Evolutionary conservation across 1,140 invertebrate genomes (phyloP).

Genomic region (Meteorus sp.): DNA sequence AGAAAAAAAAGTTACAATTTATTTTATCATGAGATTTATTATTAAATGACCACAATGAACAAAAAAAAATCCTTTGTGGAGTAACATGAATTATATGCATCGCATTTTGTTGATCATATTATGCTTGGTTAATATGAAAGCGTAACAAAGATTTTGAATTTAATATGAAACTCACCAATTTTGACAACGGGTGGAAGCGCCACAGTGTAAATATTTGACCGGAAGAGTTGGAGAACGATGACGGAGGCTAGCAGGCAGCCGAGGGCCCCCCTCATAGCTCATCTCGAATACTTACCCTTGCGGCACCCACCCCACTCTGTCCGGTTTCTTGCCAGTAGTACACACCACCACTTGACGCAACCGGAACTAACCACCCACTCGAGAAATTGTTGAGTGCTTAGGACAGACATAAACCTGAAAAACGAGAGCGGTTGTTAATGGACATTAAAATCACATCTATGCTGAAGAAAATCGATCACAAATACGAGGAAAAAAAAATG

Average conservation of each 20-base stretch:
- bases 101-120: neutral
- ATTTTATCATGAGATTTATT: no score
- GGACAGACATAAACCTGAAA: constrained; percentile 13
- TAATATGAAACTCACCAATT: constrained; percentile 48
- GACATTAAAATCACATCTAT: constrained; percentile 1
- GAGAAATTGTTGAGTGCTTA: constrained; percentile 12
- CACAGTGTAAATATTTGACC: constrained; percentile 42
- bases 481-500: no score
- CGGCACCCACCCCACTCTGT: no score
- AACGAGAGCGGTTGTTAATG: neutral
- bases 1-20: no score
- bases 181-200: constrained; percentile 54
- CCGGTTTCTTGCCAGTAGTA: constrained; percentile 20
- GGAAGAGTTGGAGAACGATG: constrained; percentile 49
- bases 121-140: neutral
- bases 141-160: neutral
- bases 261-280: constrained; percentile 58
- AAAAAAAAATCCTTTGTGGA: no score
- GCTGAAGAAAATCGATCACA: no score
- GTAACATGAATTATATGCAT: no score
- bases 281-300: constrained; percentile 53
- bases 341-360: constrained; percentile 14
- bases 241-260: constrained; percentile 57
- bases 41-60: no score
- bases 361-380: constrained; percentile 16